Base-by-base conservation (phyloP, 2,888 invertebrate genomes). In the Drosophila sordidapex region DNA sequence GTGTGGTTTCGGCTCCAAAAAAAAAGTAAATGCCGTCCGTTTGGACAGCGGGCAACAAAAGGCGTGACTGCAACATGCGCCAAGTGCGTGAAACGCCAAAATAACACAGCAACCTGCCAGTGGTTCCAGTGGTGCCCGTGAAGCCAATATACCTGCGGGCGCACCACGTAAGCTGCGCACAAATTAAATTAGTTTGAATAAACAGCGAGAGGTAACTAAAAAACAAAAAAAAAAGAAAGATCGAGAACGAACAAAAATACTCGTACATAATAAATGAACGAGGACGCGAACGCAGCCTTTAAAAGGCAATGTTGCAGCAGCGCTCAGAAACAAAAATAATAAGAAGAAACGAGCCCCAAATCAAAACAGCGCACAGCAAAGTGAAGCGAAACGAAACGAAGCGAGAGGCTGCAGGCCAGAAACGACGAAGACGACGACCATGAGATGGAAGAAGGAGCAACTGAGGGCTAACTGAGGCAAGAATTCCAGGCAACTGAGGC, bases 1-100 rank as follows among this genome's bases (percentile, higher is more conserved):
- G 90, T 89, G 90, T 89, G 90, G 87, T 79, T 79, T 63, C 59
- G 46, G 38, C 57, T 64, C 57, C 49, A 63, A 69, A 69, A 61
- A 61, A 70, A 57, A 66, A 58, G 51, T 25, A 46, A 46, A 46
- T 65, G 54, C 72, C 52, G 76, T 84, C 74, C 68, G 33, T 74
- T 36, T 57, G 77, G 83, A 76, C 70, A 64, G 60, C 80, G 77
- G 81, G 78, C 86, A 85, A 82, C 83, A 91, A 87, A 89, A 90
- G 91, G 91, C 90, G 91, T 91, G 91, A 91, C 85, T 85, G 85
- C 89, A 85, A 89, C 91, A 90, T 87, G 89, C 85, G 90, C 84
- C 87, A 83, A 84, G 83, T 90, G 85, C 90, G 90, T 84, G 89
- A 90, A 91, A 89, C 83, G 89, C 89, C 91, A 80, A 90, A 90